Conservation (phyloP, 1,140 invertebrate species). For the Drosophila micromelanica region DNA sequence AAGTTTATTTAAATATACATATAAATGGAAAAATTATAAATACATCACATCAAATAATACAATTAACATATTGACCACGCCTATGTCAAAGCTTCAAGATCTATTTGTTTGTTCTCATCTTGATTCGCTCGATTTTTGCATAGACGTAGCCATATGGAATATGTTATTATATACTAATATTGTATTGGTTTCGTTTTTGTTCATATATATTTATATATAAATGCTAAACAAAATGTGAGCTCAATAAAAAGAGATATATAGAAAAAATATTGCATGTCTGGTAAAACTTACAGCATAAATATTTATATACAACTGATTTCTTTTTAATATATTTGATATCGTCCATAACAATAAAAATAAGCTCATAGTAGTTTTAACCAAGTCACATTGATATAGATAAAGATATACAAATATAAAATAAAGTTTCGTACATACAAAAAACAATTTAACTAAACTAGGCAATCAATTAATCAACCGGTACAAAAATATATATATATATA, state of each 20-base stretch:
- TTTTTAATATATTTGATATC: conserved; percentile 66
- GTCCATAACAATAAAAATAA: conserved; percentile 79
- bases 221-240: conserved; percentile 69
- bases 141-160: conserved; percentile 56
- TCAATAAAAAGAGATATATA: conserved; percentile 42
- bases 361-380: conserved; percentile 63
- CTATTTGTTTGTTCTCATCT: conserved; percentile 3
- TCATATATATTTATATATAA: conserved; percentile 55
- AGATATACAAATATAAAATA: conserved; percentile 42
- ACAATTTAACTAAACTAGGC: conserved; percentile 77
- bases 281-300: conserved; percentile 56
- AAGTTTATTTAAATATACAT: conserved; percentile 70
- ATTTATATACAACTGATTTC: conserved; percentile 77
- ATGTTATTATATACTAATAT: conserved; percentile 63
- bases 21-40: conserved; percentile 74
- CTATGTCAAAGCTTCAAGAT: conserved; percentile 31
- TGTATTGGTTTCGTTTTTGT: conserved; percentile 44
- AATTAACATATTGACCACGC: conserved; percentile 67
- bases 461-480: conserved; percentile 63
- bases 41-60: conserved; percentile 82
- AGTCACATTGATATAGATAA: conserved; percentile 64
- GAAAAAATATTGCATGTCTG: conserved; percentile 67
- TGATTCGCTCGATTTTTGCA: conserved; percentile 15
- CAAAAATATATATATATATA: conserved; percentile 58
- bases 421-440: conserved; percentile 55